A percentile compares a stretch with the other conserved stretches of the same genome.
These are phyloP conservation scores for Catocala fraxini DNA, from an alignment of 2,888 invertebrate species.

Conservation along the genomic window DNA sequence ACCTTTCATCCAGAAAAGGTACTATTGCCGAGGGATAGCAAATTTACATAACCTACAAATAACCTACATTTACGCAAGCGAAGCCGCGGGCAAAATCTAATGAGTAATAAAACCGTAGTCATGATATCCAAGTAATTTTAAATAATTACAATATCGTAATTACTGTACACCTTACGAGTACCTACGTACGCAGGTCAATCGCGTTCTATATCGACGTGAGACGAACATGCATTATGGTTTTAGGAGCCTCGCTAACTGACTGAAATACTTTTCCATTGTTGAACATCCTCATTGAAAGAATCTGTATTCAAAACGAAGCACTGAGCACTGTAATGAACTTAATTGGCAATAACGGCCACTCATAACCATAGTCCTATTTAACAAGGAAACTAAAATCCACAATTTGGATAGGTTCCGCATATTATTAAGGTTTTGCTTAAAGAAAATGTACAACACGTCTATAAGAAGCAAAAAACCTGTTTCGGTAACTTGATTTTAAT, in stretches of 20 bases:
- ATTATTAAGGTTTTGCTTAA: neutral
- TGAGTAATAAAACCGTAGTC: no score
- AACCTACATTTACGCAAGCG: no score
- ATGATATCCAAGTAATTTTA: no score
- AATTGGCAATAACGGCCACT: conserved; percentile 62
- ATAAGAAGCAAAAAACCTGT: conserved; percentile 16
- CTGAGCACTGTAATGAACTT: conserved; percentile 52
- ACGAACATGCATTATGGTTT: conserved; percentile 18
- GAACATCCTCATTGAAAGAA: conserved; percentile 55
- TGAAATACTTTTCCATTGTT: conserved; percentile 39
- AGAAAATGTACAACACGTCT: neutral
- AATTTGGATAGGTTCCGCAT: conserved; percentile 30
- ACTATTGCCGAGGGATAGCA: no score
- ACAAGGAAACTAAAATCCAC: conserved; percentile 25
- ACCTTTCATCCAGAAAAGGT: no score
- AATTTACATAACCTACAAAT: no score
- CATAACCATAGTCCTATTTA: conserved; percentile 24
- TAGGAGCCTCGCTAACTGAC: conserved; percentile 28
- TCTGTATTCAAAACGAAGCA: conserved; percentile 64
- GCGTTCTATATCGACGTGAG: neutral
- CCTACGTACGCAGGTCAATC: neutral
- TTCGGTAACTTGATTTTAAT: no score
- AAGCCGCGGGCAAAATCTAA: no score
- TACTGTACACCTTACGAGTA: neutral
- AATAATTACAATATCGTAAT: no score